Conservation (phyloP, 2,888 invertebrate genomes). For the Epinotia brunnichana region DNA sequence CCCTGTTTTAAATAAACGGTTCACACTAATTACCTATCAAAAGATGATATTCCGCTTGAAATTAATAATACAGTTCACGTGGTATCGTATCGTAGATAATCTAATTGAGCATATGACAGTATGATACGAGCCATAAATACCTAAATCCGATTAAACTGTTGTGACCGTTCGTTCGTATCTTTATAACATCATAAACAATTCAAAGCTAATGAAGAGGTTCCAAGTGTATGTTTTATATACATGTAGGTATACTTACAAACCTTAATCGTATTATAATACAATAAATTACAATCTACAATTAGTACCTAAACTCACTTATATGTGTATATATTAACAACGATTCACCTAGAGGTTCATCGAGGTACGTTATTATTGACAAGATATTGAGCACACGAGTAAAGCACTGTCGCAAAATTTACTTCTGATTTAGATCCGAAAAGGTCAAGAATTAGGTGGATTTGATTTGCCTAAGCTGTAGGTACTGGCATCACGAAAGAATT, state of each 20-base stretch:
- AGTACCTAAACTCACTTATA: neutral
- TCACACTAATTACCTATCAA: neutral
- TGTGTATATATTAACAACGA: too few relatives aligned
- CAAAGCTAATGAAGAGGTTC: conserved; percentile 30
- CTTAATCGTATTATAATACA: conserved; percentile 24
- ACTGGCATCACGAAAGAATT: conserved; percentile 3
- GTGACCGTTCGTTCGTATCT: conserved; percentile 33
- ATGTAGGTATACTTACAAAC: neutral
- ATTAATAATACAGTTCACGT: neutral
- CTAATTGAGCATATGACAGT: conserved; percentile 22
- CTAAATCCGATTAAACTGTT: conserved; percentile 36
- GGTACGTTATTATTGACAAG: neutral
- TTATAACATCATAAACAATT: conserved; percentile 31
- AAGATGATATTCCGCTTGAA: neutral
- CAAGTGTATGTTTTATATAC: conserved; percentile 6
- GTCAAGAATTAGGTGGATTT: neutral
- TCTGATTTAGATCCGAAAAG: neutral
- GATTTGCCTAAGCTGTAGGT: neutral
- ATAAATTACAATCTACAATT: conserved; percentile 13
- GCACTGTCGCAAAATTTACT: neutral
- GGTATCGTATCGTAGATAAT: conserved; percentile 11
- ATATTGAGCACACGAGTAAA: neutral
- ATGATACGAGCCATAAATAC: conserved; percentile 32
- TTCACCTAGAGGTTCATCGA: neutral
- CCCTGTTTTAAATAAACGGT: neutral